Conservation (phyloP, 2,113 vertebrate genomes). For the Abramis brama region DNA sequence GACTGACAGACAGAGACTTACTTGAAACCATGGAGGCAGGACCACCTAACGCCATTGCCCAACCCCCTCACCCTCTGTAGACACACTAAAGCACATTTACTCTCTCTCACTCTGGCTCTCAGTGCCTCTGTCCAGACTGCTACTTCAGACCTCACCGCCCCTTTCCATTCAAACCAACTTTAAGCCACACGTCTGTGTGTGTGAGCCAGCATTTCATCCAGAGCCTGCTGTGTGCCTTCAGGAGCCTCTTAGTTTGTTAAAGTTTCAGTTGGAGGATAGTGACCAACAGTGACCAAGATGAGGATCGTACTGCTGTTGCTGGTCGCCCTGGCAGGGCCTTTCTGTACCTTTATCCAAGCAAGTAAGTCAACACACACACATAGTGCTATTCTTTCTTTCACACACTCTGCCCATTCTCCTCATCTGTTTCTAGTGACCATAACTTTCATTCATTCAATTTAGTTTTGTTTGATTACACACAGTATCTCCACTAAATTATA, state of each 20-base stretch:
- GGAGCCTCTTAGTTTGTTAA: constrained; percentile 3
- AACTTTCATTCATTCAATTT: not conserved
- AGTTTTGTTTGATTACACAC: not conserved
- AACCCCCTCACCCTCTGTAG: constrained; percentile 51
- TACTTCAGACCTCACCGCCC: constrained; percentile 28
- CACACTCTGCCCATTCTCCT: not conserved
- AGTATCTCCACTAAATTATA: not conserved
- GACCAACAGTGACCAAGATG: constrained; percentile 45
- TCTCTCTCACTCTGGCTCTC: constrained; percentile 40
- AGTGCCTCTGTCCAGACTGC: constrained; percentile 37
- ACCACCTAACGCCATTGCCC: constrained; percentile 53
- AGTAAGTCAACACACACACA: constrained; percentile 48
- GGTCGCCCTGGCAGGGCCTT: constrained; percentile 49
- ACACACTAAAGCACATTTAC: constrained; percentile 45
- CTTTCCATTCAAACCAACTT: constrained; percentile 31
- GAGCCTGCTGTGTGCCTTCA: not conserved
- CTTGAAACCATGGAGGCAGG: constrained; percentile 51
- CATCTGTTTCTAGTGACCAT: not conserved
- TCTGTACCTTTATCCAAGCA: constrained; percentile 50
- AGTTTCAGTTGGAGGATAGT: constrained; percentile 39
- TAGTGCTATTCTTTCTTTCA: not conserved
- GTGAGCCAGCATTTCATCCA: constrained; percentile 27
- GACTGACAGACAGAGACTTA: not conserved
- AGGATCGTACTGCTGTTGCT: constrained; percentile 54
- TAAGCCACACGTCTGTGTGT: not conserved